Conservation (phyloP, 2,113 vertebrate species). For the Gobio gobio region DNA sequence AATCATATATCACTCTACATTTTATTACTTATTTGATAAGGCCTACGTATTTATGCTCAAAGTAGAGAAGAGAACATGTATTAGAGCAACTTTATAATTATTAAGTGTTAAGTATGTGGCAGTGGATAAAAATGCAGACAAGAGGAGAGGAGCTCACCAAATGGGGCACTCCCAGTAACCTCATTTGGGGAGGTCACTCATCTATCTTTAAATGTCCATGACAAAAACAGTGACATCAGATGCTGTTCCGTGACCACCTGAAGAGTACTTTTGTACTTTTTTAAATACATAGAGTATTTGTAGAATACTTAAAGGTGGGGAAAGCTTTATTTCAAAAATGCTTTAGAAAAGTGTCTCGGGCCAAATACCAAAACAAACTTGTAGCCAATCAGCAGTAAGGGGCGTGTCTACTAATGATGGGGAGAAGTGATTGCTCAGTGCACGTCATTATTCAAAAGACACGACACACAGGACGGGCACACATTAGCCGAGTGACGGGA, state of each 20-base stretch:
- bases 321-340: too few species aligned
- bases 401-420: too few species aligned
- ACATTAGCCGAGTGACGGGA: too few species aligned
- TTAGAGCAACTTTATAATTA: neutral
- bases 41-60: neutral
- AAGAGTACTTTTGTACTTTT: neutral
- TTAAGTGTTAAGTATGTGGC: neutral
- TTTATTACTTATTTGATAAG: neutral
- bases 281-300: too few species aligned
- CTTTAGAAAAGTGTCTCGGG: too few species aligned
- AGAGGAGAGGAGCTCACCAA: neutral
- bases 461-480: too few species aligned
- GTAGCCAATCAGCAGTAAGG: too few species aligned
- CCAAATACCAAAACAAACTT: too few species aligned
- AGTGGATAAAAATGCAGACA: neutral
- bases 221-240: neutral
- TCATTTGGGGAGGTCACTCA: conserved; percentile 1
- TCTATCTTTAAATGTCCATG: neutral
- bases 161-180: neutral
- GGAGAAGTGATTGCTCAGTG: too few species aligned
- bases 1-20: neutral
- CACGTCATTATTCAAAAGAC: too few species aligned
- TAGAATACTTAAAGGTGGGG: too few species aligned
- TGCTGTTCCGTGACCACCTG: neutral
- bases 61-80: neutral